Evolutionary conservation across 2,888 invertebrate genomes (phyloP), one percentile per base, ranked within the genome.

Genomic region (Drepana falcataria): DNA sequence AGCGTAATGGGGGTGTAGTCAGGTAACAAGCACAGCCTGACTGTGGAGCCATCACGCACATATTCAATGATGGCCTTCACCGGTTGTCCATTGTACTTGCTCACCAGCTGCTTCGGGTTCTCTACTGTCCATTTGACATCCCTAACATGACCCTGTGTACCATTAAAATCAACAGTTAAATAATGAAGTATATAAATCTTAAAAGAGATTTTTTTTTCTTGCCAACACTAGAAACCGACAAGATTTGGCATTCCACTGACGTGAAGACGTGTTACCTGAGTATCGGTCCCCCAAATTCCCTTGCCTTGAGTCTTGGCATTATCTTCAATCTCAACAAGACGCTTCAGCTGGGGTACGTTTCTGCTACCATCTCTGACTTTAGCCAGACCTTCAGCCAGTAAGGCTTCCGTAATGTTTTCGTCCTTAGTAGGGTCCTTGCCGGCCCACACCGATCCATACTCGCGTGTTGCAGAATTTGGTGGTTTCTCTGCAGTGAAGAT

Each of bases 31-130:
- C 98, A 96, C 2, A 97, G 96, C 63, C 99, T 93, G 9, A 99
- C 95, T 1, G 99, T 99, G 41, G 98, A 98, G 0, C 99, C 99
- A 87, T 99, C 99, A 55, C 98, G 94, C 0, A 99, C 99, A 91
- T 98, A 98, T 81, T 99, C 99, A 68, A 99, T 96, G 56, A 99
- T 94, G 49, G 99, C 98, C 83, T 95, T 96, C 3, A 99, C 92
- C 0, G 97, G 97, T 77, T 97, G 96, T 47, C 95, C 95, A 60
- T 95, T 95, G 63, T 94, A 94, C 73, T 96, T 95, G 72, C 98
- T 98, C 2, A 99, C 96, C 66, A 81, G 87, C 95, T 77, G 72
- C 63, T 89, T 89, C 0, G 88, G 82, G 60, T 97, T 97, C 9
- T 99, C 99, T 48, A 97, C 92, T 2, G 93, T 92, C 97, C 98